Percentiles rank a stretch among this genome's conserved stretches.
Conservation (phyloP, 2,113 vertebrate species). For the Caretta caretta region DNA sequence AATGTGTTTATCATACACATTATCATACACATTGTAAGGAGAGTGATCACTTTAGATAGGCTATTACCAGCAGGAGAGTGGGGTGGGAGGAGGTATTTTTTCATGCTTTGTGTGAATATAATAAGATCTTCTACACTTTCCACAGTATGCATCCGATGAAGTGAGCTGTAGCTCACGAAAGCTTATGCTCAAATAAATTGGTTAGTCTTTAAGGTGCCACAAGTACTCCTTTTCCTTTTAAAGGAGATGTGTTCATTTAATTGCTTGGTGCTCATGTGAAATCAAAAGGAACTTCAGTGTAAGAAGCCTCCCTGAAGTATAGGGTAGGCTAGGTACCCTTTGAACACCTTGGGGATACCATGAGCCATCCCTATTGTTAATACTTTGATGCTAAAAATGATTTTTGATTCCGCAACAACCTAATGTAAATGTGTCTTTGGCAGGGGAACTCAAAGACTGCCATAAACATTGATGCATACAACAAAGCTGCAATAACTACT, state of each 20-base stretch:
- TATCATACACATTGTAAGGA: no score
- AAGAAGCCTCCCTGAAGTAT: neutral
- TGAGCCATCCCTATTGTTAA: neutral
- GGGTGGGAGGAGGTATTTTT: no score
- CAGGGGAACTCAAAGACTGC: neutral
- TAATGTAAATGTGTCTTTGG: neutral
- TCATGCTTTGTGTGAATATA: no score
- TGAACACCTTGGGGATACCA: neutral
- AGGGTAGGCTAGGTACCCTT: neutral
- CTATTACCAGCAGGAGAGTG: no score
- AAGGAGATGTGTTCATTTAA: neutral
- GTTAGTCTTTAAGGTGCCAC: no score
- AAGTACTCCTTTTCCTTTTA: neutral
- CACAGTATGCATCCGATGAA: no score
- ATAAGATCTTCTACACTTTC: no score
- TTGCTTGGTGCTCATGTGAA: neutral
- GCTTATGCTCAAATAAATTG: no score
- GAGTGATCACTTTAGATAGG: no score
- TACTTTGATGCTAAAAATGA: neutral
- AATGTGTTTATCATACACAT: no score
- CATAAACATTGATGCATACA: neutral
- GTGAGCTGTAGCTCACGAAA: no score
- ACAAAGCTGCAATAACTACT: neutral
- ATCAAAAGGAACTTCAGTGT: accelerated
- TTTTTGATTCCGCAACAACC: neutral